Percentiles rank a stretch among this genome's conserved stretches.
These are phyloP conservation scores for Alauda arvensis DNA, from an alignment of 2,797 vertebrate genomes.

Conservation along the genomic window DNA sequence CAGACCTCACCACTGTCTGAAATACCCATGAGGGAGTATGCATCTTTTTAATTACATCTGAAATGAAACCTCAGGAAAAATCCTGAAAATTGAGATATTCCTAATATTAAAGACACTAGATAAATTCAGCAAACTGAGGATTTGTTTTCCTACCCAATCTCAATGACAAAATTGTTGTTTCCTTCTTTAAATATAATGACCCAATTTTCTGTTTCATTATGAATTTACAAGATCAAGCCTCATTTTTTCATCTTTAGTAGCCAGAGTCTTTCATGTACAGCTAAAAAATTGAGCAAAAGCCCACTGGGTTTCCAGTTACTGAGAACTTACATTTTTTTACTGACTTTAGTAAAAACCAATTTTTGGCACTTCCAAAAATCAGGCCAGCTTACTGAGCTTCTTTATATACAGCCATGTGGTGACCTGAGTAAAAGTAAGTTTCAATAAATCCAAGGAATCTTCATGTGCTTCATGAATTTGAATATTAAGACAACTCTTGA, in stretches of 20 bases:
- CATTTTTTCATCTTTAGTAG: background rate
- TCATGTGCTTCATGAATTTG: background rate
- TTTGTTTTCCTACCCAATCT: background rate
- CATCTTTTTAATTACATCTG: background rate
- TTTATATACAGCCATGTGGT: background rate
- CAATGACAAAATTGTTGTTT: background rate
- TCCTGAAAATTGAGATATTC: background rate
- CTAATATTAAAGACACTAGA: background rate
- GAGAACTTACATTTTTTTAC: background rate
- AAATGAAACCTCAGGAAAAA: background rate
- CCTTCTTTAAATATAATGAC: background rate
- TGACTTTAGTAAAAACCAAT: background rate
- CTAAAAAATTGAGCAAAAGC: background rate
- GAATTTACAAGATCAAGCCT: background rate
- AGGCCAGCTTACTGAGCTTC: background rate
- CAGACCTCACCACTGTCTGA: background rate
- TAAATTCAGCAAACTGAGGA: background rate
- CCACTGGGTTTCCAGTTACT: background rate
- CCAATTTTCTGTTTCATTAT: background rate
- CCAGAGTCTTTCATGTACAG: background rate
- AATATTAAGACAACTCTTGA: background rate
- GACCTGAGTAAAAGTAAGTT: background rate
- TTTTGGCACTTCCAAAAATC: constrained; percentile 8
- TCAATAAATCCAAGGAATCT: background rate
- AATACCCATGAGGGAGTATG: background rate